Base-by-base conservation (phyloP, 2,888 invertebrate genomes). In the Megaustenia siamemsis region DNA sequence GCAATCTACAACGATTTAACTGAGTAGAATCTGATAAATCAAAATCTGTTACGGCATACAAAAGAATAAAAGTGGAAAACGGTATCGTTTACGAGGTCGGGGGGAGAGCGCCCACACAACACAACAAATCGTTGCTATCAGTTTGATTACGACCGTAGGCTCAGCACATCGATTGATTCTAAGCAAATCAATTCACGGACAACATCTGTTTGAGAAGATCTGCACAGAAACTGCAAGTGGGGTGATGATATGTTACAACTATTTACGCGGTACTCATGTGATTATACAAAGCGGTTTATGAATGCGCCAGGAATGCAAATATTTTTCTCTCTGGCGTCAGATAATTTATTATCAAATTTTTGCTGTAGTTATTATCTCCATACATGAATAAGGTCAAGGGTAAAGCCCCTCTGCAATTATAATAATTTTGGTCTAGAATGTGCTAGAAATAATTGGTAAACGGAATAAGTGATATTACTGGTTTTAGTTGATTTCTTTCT, bases 121-220 rank as follows among this genome's bases (percentile, higher is more conserved):
- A n/a, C n/a, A 49, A 60, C 28, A 60, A 60, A 60, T 28, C n/a
- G 28, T n/a, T 60, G 12, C 60, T 28, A 60, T 60, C 28, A 60
- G n/a, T n/a, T 3, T 4, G 6, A 21, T 60, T 60, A 60, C 28
- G n/a, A 28, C 60, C 60, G 4, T n/a, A 10, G 60, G 60, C 60
- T 28, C 60, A 60, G n/a, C 21, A 28, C n/a, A 6, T 60, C 60
- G 60, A 60, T 60, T 60, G 60, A 4, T n/a, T 28, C 60, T n/a
- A 60, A 60, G 60, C 60, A 60, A 60, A 60, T 60, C 28, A 60
- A n/a, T 60, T 60, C 60, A 60, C n/a, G 60, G 28, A 60, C 28
- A 60, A 60, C 60, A n/a, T n/a, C n/a, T n/a, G 60, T 56, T 8
- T 56, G 21, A 8, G 56, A 56, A 56, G 21, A 56, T 56, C 56